These are phyloP conservation scores for Drosophila yooni DNA, from an alignment of 2,888 invertebrate species.

Conservation along the genomic window DNA sequence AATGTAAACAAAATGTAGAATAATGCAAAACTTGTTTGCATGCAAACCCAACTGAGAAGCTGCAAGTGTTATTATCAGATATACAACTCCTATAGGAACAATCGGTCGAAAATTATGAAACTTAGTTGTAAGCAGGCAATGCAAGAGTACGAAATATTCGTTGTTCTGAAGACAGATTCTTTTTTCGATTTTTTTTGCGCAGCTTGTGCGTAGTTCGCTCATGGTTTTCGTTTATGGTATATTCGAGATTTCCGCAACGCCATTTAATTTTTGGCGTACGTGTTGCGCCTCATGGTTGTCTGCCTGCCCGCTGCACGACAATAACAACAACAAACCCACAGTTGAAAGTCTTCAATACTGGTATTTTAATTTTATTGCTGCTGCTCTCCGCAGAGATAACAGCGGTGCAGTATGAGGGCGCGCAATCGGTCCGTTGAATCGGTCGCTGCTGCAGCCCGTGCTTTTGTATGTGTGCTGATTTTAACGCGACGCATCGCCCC, in stretches of 20 bases:
- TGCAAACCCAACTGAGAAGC: not conserved
- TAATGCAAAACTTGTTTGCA: not conserved
- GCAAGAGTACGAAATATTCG: not conserved
- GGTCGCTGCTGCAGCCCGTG: constrained; percentile 7
- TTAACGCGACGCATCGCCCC: constrained; percentile 64
- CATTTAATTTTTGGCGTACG: constrained; percentile 73
- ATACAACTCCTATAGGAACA: not conserved
- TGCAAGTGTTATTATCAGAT: not conserved
- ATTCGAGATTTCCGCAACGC: constrained; percentile 74
- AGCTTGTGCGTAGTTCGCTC: constrained; percentile 25
- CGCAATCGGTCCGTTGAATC: no score
- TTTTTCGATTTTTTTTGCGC: constrained; percentile 21
- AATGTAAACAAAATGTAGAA: not conserved
- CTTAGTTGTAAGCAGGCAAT: no score
- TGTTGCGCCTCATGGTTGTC: constrained; percentile 59
- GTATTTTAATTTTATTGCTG: constrained; percentile 31
- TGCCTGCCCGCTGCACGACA: constrained; percentile 20
- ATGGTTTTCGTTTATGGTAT: constrained; percentile 43
- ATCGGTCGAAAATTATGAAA: no score
- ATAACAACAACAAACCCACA: constrained; percentile 22
- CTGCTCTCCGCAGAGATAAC: constrained; percentile 20
- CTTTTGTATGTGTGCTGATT: constrained; percentile 64
- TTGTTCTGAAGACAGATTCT: not conserved
- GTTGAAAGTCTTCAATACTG: constrained; percentile 15
- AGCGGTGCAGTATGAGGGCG: constrained; percentile 23